Base-by-base conservation (phyloP, 2,888 invertebrate genomes). In the Drosophila yooni region DNA sequence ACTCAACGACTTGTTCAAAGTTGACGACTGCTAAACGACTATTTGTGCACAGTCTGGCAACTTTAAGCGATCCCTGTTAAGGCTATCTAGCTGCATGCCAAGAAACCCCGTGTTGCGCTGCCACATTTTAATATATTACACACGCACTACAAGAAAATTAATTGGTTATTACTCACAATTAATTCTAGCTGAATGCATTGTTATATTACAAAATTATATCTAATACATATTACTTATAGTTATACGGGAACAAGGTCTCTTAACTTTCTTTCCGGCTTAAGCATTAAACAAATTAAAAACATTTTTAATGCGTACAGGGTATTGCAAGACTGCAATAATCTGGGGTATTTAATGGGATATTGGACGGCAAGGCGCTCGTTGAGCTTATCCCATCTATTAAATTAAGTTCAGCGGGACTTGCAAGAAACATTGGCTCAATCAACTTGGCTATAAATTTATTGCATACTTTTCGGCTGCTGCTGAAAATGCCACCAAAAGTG, bases 391-490 rank as follows among this genome's bases (percentile, higher is more conserved):
- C 34, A 63, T 46, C 10, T 29, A 29, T 46, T 21, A 33, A 25
- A 60, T 10, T 29, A 33, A 2, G 48, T 48, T 27, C 25, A n/a
- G 27, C 18, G 6, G 21, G 25, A 38, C 7, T n/a, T 31, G 21
- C 13, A 34, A 18, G 13, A 33, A 33, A 13, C 18, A 36, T 69
- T 51, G 31, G 29, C 48, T 25, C 59, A 66, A 66, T 63, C 34
- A 48, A 34, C 53, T 34, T 13, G 54, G 5, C 25, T 1, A 1
- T 18, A 64, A 66, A 64, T 56, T 43, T 13, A 54, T 78, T 66
- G 82, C 68, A 84, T 82, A 81, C 79, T 79, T 79, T 81, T 53
- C 29, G 61, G 74, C 65, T 40, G 51, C 7, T n/a, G 34, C 34
- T 15, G 29, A 68, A 79, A 81, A 57, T 56, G 46, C 57, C 4